Base-by-base conservation (phyloP, 2,888 invertebrate genomes). In the Terebella lapidaria region DNA sequence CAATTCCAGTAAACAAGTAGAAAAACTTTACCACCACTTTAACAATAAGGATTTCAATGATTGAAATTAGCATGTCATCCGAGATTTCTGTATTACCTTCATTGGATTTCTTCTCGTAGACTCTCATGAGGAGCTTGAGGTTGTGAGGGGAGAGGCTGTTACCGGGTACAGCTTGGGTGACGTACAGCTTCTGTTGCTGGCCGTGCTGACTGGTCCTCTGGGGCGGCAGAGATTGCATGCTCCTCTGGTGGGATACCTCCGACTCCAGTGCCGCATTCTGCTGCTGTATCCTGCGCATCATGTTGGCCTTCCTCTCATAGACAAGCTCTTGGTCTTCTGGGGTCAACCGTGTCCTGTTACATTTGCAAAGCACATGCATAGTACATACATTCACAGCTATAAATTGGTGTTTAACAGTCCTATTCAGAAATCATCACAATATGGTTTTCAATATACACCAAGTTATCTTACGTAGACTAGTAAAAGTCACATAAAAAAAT, bases 291-390 rank as follows among this genome's bases (percentile, higher is more conserved):
- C 72, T 72, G 54, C 70, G 69, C 70, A 74, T 64, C 57, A 74
- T 62, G 57, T 71, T 70, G 26, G 72, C 71, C 52, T 73, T 74
- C 10, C 72, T 55, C 54, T 74, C 71, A 61, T 74, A 73, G 1
- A 72, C 69, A 57, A 74, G 55, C 47, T 72, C 73, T 59, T 72
- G 71, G 54, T 74, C 73, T 45, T 75, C 74, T 26, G 74, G 72
- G 2, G 67, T 68, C 59, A 70, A 55, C 24, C 56, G 55, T 18
- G 56, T 55, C 27, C 63, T 63, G 49, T 18, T 54, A 47, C 22
- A 25, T n/a, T n/a, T n/a, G n/a, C n/a, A n/a, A n/a, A n/a, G n/a
- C n/a, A n/a, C n/a, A n/a, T n/a, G n/a, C n/a, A n/a, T n/a, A n/a
- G n/a, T n/a, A n/a, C n/a, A n/a, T n/a, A n/a, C n/a, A n/a, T n/a